Base-by-base conservation (phyloP, 2,797 vertebrate genomes). In the Telmatherina bonti region DNA sequence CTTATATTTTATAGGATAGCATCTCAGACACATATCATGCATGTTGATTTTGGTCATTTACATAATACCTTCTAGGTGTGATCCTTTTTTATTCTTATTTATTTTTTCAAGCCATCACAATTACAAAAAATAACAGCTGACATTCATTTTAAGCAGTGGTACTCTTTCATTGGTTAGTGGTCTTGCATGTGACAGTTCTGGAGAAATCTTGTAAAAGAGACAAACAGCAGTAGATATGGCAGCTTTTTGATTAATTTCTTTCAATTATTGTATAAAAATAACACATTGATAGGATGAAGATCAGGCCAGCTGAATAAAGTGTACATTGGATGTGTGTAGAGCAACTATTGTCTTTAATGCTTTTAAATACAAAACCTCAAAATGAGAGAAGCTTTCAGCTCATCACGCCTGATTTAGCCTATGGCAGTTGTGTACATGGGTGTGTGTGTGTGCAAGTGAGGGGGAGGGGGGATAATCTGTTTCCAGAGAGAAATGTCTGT, bases 1-100 rank as follows among this genome's bases (percentile, higher is more conserved):
- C n/a, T 60, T 13, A 38, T 38, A 12, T 38, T 55, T 74, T 53
- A 51, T 27, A 49, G 45, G 61, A 29, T 35, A 75, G 54, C 24
- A 26, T 60, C 51, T 57, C 67, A 36, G 27, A 62, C 67, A 53
- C 8, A 20, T 31, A 31, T 20, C 43, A 49, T 58, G 54, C 30
- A 5, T 24, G 62, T 11, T 13, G 10, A 38, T 35, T 35, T 11
- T 35, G 33, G 12, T 38, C 5, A 13, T 38, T 38, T 38, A 38
- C 36, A 38, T 38, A 7, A 5, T 33, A 33, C 1, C n/a, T n/a
- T n/a, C n/a, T 33, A 33, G 33, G 4, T 33, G 7, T 33, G 33
- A 41, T n/a, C n/a, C n/a, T n/a, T n/a, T n/a, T n/a, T n/a, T n/a
- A n/a, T n/a, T n/a, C n/a, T n/a, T n/a, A n/a, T n/a, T n/a, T n/a